A percentile compares a stretch with the other conserved stretches of the same genome.
phyloP scores from a whole-genome alignment of 2,797 vertebrate species.

The Falco biarmicus region DNA sequence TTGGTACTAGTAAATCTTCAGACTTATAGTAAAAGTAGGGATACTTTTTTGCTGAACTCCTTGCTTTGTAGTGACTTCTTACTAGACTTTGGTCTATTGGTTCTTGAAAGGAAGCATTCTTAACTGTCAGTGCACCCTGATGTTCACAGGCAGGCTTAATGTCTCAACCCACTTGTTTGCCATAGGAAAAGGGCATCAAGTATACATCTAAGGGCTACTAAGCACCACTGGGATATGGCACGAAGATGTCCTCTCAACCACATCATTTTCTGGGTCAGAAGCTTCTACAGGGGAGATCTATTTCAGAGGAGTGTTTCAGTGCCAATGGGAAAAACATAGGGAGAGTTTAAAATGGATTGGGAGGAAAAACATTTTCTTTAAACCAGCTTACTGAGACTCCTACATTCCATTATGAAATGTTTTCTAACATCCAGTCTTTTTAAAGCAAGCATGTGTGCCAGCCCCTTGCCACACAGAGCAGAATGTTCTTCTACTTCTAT shows the following conservation, averaged over 20 bases:
- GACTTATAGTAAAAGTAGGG: neutral
- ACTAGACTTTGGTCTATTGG: neutral
- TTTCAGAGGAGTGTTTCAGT: slow-evolving; percentile 14
- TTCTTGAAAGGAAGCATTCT: neutral
- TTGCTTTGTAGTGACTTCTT: neutral
- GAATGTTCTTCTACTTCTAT: neutral
- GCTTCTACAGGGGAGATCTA: neutral
- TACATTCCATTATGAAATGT: neutral
- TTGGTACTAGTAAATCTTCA: neutral
- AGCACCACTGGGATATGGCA: neutral
- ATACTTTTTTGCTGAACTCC: neutral
- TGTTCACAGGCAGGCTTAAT: neutral
- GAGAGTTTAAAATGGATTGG: slow-evolving; percentile 13
- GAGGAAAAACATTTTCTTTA: slow-evolving; percentile 25
- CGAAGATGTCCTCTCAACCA: neutral
- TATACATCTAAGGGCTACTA: neutral
- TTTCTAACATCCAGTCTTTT: slow-evolving; percentile 9
- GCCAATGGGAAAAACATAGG: slow-evolving; percentile 9
- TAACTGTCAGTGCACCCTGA: neutral
- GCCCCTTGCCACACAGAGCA: neutral
- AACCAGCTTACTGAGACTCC: neutral
- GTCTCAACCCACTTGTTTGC: neutral
- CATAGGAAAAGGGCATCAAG: neutral
- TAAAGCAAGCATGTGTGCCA: neutral
- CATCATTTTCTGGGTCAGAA: neutral